A percentile compares a stretch with the other conserved stretches of the same genome.
phyloP scores from a whole-genome alignment of 1,140 invertebrate genomes.

The Drosophila prosaltans region DNA sequence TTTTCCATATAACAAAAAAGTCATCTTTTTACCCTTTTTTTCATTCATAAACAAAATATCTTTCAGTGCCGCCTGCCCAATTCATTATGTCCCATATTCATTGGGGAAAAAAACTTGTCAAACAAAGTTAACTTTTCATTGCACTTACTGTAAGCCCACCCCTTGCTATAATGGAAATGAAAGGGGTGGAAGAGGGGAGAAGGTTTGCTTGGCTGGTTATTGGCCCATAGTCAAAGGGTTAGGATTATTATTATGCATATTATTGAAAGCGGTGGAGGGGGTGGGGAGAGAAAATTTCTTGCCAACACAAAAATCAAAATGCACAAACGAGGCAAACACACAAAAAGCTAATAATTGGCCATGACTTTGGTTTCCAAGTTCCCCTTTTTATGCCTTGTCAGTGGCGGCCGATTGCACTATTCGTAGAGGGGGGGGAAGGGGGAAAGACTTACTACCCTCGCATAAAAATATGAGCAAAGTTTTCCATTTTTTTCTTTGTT shows the following conservation, averaged over 20 bases:
- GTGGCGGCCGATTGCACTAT: conserved; percentile 17
- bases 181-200: neutral
- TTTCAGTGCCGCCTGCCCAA: conserved; percentile 45
- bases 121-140: conserved; percentile 53
- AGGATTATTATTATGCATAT: conserved; percentile 67
- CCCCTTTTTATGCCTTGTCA: conserved; percentile 41
- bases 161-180: neutral
- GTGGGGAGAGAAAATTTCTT: neutral
- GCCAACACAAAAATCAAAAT: conserved; percentile 39
- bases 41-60: neutral
- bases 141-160: conserved; percentile 28
- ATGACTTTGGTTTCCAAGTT: conserved; percentile 76
- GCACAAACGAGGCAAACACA: conserved; percentile 50
- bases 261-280: conserved; percentile 21
- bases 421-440: neutral
- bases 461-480: conserved; percentile 73
- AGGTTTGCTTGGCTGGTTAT: conserved; percentile 28
- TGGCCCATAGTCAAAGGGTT: conserved; percentile 46
- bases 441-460: conserved; percentile 34
- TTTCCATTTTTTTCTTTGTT: neutral
- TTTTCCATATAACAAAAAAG: too few relatives aligned
- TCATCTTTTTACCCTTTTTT: neutral
- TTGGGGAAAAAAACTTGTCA: conserved; percentile 49
- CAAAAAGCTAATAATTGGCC: conserved; percentile 76
- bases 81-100: conserved; percentile 68